phyloP scores from a whole-genome alignment of 2,113 vertebrate species.

The Antigone vipio region DNA sequence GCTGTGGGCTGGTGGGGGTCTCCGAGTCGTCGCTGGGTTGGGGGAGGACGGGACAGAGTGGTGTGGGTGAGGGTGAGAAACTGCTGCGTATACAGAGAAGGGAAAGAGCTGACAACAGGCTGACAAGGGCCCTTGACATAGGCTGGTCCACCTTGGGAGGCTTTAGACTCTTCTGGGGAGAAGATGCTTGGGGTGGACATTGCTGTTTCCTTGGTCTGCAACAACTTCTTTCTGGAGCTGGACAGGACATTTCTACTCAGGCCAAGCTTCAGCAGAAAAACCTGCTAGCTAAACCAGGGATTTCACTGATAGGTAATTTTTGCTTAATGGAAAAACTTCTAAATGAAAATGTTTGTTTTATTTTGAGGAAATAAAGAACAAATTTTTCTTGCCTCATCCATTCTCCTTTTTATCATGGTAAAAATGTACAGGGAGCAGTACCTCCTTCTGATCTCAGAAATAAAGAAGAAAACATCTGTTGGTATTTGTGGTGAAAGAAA shows the following conservation, averaged over 20 bases:
- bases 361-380: neutral
- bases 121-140: neutral
- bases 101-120: neutral
- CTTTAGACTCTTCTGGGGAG: neutral
- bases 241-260: neutral
- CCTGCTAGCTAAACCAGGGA: neutral
- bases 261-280: neutral
- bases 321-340: neutral
- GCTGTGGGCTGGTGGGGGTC: neutral
- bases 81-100: neutral
- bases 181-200: neutral
- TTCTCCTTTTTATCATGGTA: neutral
- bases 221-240: neutral
- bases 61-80: neutral
- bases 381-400: neutral
- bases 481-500: neutral
- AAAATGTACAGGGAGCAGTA: neutral
- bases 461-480: neutral
- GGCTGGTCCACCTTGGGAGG: fast-evolving
- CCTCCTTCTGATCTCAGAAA: neutral
- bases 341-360: neutral
- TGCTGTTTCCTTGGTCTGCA: neutral
- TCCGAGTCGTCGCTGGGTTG: neutral
- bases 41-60: neutral
- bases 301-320: neutral